Conservation (phyloP, 2,797 vertebrate species). For the Chanos chanos region DNA sequence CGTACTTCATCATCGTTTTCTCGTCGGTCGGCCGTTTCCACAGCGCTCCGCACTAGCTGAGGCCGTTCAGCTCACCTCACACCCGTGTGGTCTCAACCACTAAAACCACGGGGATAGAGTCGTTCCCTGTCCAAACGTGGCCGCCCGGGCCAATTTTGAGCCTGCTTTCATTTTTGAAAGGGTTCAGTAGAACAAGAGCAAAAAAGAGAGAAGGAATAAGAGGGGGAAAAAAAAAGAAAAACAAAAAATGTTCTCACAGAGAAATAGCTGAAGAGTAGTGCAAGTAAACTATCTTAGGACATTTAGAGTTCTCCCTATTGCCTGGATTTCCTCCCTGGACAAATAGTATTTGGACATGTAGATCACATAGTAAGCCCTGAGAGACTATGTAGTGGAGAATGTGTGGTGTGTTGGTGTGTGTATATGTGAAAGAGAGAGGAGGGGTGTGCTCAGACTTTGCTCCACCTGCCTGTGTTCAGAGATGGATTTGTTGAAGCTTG, state of each 20-base stretch:
- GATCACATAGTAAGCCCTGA: constrained; percentile 31
- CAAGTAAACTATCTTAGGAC: constrained; percentile 18
- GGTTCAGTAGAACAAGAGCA: background rate
- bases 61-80: constrained; percentile 19
- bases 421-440: constrained; percentile 3
- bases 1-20: constrained; percentile 79
- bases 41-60: constrained; percentile 50
- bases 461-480: constrained; percentile 46
- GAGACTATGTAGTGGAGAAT: too few species aligned
- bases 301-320: constrained; percentile 26
- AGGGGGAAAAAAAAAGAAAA: background rate
- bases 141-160: constrained; percentile 16
- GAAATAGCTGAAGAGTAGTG: background rate
- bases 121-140: constrained; percentile 6
- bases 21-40: constrained; percentile 52
- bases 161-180: constrained; percentile 14
- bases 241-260: background rate
- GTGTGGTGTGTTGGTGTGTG: background rate
- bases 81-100: constrained; percentile 12
- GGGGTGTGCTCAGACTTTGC: constrained; percentile 19
- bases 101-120: constrained; percentile 14
- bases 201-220: background rate
- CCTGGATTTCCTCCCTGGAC: constrained; percentile 29
- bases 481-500: constrained; percentile 56
- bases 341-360: constrained; percentile 44